Conservation (phyloP, 2,888 invertebrate genomes). For the Periphyllus acericola region DNA sequence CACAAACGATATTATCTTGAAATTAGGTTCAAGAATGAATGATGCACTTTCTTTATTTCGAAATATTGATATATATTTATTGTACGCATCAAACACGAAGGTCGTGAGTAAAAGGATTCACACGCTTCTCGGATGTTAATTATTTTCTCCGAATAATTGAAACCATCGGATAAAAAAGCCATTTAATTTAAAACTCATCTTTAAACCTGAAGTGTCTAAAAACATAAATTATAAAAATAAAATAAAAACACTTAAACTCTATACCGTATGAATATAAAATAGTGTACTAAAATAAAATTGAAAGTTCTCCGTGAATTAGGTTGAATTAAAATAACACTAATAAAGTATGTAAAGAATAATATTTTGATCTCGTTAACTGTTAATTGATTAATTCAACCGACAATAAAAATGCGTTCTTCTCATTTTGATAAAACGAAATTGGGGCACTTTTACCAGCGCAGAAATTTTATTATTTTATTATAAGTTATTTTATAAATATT, state of each 20-base stretch:
- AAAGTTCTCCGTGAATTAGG: not conserved
- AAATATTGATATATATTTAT: not conserved
- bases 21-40: slow-evolving; percentile 23
- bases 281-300: not conserved
- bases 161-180: not conserved
- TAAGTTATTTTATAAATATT: not conserved
- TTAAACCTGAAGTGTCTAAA: not conserved
- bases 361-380: too few relatives aligned
- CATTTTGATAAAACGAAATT: too few relatives aligned
- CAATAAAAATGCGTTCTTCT: too few relatives aligned
- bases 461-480: not conserved
- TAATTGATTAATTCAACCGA: too few relatives aligned
- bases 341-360: not conserved
- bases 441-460: not conserved
- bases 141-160: not conserved
- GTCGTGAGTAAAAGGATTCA: not conserved
- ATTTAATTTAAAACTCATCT: not conserved
- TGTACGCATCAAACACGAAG: not conserved
- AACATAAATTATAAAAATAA: not conserved
- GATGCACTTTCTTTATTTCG: slow-evolving; percentile 24
- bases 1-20: not conserved
- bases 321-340: not conserved
- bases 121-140: not conserved
- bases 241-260: not conserved
- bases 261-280: not conserved